Percentiles rank a stretch among this genome's conserved stretches.
Evolutionary conservation across 2,797 vertebrate genomes (phyloP).

Genomic region (Eospalax fontanierii): DNA sequence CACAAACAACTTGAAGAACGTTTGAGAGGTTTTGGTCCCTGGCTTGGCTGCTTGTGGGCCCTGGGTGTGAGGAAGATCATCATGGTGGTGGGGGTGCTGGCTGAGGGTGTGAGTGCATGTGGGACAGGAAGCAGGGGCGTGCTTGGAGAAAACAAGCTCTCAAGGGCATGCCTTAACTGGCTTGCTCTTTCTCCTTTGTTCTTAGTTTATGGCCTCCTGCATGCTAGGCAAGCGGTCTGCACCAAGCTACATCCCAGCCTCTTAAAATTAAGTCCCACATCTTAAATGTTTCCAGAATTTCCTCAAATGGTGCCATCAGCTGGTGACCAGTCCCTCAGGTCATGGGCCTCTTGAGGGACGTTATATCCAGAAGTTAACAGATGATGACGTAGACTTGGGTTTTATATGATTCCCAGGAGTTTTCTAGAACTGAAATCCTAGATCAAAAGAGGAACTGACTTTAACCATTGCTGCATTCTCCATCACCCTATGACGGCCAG

Average conservation of each 20-base stretch:
- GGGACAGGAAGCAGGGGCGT: background rate
- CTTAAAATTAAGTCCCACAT: background rate
- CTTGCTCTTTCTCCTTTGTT: background rate
- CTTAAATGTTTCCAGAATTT: background rate
- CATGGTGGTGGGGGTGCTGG: background rate
- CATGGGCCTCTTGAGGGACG: background rate
- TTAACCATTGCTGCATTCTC: background rate
- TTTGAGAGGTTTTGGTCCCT: background rate
- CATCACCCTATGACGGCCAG: background rate
- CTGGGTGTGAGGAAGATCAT: background rate
- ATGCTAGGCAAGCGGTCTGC: too few species aligned
- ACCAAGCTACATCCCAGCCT: too few species aligned
- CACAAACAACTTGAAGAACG: background rate
- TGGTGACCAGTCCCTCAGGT: background rate
- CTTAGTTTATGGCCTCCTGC: too few species aligned
- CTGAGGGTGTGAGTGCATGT: background rate
- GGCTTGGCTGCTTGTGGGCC: background rate
- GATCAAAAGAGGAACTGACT: background rate
- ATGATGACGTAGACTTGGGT: background rate
- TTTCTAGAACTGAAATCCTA: background rate
- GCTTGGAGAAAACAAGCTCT: background rate
- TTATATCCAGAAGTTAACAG: background rate
- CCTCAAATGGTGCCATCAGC: background rate
- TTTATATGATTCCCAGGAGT: slow-evolving; percentile 43
- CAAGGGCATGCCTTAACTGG: background rate